These are phyloP conservation scores for Epistrophella euchroma DNA, from an alignment of 2,888 invertebrate species.

Conservation along the genomic window DNA sequence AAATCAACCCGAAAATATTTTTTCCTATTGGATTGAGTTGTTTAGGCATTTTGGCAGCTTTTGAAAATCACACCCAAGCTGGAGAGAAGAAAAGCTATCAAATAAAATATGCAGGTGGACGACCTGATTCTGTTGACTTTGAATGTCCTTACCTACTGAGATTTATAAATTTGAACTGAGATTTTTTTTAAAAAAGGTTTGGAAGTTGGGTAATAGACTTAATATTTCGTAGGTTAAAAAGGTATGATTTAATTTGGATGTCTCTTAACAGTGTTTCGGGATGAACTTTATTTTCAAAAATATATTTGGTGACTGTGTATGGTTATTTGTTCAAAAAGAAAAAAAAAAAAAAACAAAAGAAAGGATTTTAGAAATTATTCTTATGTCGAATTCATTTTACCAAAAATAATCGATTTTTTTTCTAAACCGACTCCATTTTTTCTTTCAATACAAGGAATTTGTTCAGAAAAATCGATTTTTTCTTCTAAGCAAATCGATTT, in stretches of 20 bases:
- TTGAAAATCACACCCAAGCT: constrained; percentile 22
- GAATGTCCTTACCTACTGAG: too few species aligned
- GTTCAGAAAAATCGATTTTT: too few species aligned
- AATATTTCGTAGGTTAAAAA: neutral
- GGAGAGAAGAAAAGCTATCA: neutral
- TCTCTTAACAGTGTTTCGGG: neutral
- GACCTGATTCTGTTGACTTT: constrained; percentile 25
- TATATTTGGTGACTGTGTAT: neutral
- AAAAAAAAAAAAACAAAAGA: neutral
- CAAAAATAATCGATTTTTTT: too few species aligned
- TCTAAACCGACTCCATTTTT: too few species aligned
- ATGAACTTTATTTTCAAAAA: neutral
- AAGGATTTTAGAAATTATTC: neutral
- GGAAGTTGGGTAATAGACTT: neutral
- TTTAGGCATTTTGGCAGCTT: constrained; percentile 23
- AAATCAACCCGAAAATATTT: neutral
- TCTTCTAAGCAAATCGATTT: too few species aligned
- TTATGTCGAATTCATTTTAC: too few species aligned
- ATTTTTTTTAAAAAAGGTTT: neutral
- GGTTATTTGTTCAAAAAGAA: neutral
- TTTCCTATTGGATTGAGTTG: constrained; percentile 28
- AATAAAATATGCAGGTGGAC: constrained; percentile 45
- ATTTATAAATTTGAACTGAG: neutral
- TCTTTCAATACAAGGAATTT: too few species aligned
- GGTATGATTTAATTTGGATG: constrained; percentile 11